Evolutionary conservation across 2,888 invertebrate species (phyloP), one percentile per base, ranked within the genome.

Genomic region (Girardia tigrina): DNA sequence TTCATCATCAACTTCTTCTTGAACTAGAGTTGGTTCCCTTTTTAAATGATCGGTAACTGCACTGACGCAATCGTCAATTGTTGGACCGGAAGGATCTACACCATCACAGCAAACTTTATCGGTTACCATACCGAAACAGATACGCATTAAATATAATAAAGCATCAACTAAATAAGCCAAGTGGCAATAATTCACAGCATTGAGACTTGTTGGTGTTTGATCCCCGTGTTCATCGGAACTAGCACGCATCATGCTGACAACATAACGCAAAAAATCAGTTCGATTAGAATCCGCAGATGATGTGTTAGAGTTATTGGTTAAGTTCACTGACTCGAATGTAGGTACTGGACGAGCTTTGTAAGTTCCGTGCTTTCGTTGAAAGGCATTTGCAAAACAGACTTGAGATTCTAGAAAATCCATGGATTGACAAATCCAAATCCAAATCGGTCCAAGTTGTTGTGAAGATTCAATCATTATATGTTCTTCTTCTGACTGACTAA

Each of bases 361-460:
- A 77, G 70, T 75, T 74, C 29, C 79, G 71, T 29, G 77, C 73
- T 74, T 79, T 76, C 76, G 75, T 75, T 70, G 79, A 71, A 87
- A 81, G 4, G 86, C 84, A 20, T 85, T 83, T 16, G 86, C 86
- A 80, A 86, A 98, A 70, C 94, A 89, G 0, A 98, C 86, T 84
- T 97, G 97, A 0, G 95, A 94, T 85, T 98, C 98, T 0, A 94
- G 94, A 0, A 94, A 91, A 82, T 98, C 98, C 94, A 98, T 93
- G 0, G 97, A 92, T 0, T 91, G 91, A 78, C 94, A 88, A 73
- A 98, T 87, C 98, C 98, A 98, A 83, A 93, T 91, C 97, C 97
- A 98, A 0, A 93, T 94, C 1, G 74, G 74, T 26, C 42, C 56
- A 1, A 74, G 69, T 23, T 26, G 23, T 20, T 69, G 74, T 16